phyloP scores from a whole-genome alignment of 2,888 invertebrate genomes.

The Gandaritis pyraliata region DNA sequence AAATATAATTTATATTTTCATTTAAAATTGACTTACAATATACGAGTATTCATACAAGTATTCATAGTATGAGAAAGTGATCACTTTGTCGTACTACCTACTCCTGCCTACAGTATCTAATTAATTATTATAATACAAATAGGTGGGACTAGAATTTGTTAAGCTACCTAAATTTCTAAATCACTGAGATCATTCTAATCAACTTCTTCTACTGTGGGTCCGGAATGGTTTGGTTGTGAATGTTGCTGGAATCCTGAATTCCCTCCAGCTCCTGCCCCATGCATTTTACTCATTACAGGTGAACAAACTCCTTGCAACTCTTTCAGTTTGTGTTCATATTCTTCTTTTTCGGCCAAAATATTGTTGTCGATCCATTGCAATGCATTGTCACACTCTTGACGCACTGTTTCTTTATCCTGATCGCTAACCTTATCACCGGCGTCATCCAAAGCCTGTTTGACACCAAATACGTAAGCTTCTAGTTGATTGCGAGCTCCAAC shows the following conservation, averaged over 20 bases:
- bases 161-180: background rate
- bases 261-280: slow-evolving; percentile 74
- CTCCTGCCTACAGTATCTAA: too few relatives aligned
- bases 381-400: slow-evolving; percentile 83
- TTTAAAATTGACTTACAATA: too few relatives aligned
- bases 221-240: slow-evolving; percentile 42
- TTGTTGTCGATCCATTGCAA: slow-evolving; percentile 89
- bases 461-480: slow-evolving; percentile 88
- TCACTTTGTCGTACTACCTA: too few relatives aligned
- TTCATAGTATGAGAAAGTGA: too few relatives aligned
- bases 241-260: slow-evolving; percentile 46
- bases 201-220: slow-evolving; percentile 67
- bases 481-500: slow-evolving; percentile 89
- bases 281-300: slow-evolving; percentile 84
- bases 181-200: slow-evolving; percentile 46
- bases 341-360: slow-evolving; percentile 86
- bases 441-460: slow-evolving; percentile 88
- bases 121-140: background rate
- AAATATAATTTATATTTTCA: too few relatives aligned
- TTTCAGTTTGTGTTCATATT: slow-evolving; percentile 85
- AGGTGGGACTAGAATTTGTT: slow-evolving; percentile 14
- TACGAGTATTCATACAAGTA: too few relatives aligned
- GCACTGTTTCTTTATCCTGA: slow-evolving; percentile 86
- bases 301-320: slow-evolving; percentile 84
- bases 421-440: slow-evolving; percentile 85